A percentile compares a stretch with the other conserved stretches of the same genome.
phyloP scores from a whole-genome alignment of 2,888 invertebrate species.

The Glaucopsyche alexis region DNA sequence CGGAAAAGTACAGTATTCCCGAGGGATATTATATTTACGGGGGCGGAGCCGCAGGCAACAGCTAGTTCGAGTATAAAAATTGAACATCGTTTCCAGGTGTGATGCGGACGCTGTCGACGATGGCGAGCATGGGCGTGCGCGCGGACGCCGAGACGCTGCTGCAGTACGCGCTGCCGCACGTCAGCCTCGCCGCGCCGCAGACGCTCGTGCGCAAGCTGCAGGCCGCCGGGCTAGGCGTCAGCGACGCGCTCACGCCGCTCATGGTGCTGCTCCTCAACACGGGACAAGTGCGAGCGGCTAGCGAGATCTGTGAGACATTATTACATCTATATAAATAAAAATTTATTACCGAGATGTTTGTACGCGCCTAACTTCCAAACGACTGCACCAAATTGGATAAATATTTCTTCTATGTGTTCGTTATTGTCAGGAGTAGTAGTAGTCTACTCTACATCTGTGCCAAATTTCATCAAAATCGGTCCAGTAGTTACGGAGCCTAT shows the following conservation, averaged over 20 bases:
- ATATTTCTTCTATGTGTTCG: too few species aligned
- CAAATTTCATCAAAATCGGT: too few species aligned
- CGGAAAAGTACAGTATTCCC: too few species aligned
- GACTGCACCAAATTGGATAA: too few species aligned
- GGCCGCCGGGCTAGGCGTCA: constrained; percentile 60
- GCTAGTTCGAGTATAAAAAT: too few species aligned
- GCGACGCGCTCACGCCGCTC: constrained; percentile 67
- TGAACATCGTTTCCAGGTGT: constrained; percentile 61
- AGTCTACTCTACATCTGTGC: too few species aligned
- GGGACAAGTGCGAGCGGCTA: constrained; percentile 66
- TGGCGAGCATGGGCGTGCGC: constrained; percentile 74
- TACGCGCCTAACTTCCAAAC: too few species aligned
- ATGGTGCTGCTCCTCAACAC: constrained; percentile 67
- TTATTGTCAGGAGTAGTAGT: too few species aligned
- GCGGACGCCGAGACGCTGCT: constrained; percentile 80
- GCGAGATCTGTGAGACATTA: constrained; percentile 70
- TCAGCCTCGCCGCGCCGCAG: constrained; percentile 71
- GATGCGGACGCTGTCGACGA: constrained; percentile 73
- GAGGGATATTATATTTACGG: too few species aligned
- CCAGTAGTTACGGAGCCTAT: too few species aligned
- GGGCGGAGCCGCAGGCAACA: too few species aligned
- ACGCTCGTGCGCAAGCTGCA: constrained; percentile 73
- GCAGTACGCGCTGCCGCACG: constrained; percentile 77
- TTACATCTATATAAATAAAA: not conserved
- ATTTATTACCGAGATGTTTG: too few species aligned